Evolutionary conservation across 2,113 vertebrate species (phyloP).

Genomic region (Gavialis gangeticus): DNA sequence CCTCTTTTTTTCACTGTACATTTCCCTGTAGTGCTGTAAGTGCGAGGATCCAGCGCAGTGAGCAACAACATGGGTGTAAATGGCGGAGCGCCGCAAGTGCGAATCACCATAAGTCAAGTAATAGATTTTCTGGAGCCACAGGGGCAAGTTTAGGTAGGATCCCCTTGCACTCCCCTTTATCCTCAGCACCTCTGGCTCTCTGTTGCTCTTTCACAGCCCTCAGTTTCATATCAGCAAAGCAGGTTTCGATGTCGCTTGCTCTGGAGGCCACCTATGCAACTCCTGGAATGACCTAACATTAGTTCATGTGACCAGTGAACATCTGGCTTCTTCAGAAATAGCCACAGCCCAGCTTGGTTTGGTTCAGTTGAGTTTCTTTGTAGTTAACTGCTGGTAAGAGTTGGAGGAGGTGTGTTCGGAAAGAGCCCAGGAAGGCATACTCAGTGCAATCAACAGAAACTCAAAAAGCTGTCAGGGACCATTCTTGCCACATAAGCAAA

Average conservation of each 20-base stretch:
- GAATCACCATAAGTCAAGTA: too few species aligned
- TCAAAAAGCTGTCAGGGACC: background rate
- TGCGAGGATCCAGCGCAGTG: too few species aligned
- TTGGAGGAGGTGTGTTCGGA: background rate
- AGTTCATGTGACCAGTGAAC: too few species aligned
- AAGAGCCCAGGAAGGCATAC: background rate
- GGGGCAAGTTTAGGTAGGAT: background rate
- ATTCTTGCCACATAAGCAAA: background rate
- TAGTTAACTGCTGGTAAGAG: too few species aligned
- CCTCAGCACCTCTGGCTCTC: background rate
- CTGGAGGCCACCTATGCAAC: background rate
- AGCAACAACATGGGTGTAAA: too few species aligned
- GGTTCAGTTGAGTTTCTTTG: background rate
- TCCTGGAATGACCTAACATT: background rate
- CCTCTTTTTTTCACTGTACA: too few species aligned
- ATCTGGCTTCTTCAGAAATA: background rate
- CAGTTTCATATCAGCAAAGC: background rate
- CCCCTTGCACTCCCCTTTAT: background rate
- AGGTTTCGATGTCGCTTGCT: background rate
- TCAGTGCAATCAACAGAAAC: background rate
- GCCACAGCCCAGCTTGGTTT: background rate
- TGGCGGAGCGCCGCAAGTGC: too few species aligned
- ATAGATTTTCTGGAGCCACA: background rate
- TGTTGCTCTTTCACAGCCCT: background rate
- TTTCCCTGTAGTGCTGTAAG: too few species aligned